A percentile compares a stretch with the other conserved stretches of the same genome.
These are phyloP conservation scores for Caenorhabditis drosophilae DNA, from an alignment of 2,888 invertebrate genomes.

Conservation along the genomic window DNA sequence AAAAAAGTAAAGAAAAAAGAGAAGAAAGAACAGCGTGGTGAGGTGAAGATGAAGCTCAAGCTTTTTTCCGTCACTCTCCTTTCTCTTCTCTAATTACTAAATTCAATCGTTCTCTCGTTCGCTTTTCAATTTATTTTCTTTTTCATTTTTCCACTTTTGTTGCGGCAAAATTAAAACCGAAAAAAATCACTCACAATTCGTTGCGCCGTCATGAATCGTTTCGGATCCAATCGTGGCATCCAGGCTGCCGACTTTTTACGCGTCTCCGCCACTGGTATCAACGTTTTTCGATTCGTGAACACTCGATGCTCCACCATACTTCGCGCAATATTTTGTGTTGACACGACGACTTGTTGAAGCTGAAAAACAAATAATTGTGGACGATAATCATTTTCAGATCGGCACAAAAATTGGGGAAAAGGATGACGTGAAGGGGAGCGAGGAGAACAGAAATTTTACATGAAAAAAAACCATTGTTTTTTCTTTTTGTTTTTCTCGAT, in stretches of 20 bases:
- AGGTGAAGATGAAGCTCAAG: neutral
- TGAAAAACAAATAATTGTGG: no score
- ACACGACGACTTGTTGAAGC: constrained; percentile 89
- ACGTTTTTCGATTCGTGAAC: constrained; percentile 71
- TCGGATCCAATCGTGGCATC: neutral
- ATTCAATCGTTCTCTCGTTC: no score
- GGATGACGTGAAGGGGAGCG: no score
- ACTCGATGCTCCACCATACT: constrained; percentile 83
- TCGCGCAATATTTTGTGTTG: constrained; percentile 84
- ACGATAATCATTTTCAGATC: no score
- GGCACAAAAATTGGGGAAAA: no score
- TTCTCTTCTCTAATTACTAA: no score
- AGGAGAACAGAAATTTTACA: no score
- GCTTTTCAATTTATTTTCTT: no score
- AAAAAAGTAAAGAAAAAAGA: constrained; percentile 5
- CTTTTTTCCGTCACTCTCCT: neutral
- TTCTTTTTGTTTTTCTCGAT: no score
- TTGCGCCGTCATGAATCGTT: neutral
- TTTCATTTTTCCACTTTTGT: neutral
- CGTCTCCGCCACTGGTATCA: constrained; percentile 47
- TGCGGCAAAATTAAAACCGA: neutral
- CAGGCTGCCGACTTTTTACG: neutral
- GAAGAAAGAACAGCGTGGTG: neutral
- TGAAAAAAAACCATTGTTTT: no score
- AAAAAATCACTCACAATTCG: constrained; percentile 9